Evolutionary conservation across 2,113 vertebrate genomes (phyloP).

Genomic region (Blennius ocellaris): DNA sequence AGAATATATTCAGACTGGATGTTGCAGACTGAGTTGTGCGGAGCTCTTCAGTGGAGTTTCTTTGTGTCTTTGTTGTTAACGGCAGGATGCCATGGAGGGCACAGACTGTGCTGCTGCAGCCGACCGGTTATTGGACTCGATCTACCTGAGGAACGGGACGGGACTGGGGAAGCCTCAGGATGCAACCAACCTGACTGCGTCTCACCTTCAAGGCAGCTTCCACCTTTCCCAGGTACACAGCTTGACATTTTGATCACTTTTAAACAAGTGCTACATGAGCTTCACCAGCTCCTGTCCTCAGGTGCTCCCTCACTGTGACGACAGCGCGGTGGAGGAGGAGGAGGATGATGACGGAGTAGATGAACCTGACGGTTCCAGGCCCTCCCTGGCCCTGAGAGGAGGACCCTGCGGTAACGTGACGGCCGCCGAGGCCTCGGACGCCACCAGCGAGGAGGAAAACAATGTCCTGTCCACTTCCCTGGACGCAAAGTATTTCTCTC

Average conservation of each 20-base stretch:
- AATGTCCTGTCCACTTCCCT: constrained; percentile 71
- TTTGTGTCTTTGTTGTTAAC: constrained; percentile 12
- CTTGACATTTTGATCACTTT: too few species aligned
- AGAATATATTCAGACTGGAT: too few species aligned
- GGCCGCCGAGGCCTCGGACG: constrained; percentile 45
- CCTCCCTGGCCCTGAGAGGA: constrained; percentile 56
- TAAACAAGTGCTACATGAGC: too few species aligned
- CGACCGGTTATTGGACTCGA: constrained; percentile 66
- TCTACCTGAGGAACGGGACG: constrained; percentile 71
- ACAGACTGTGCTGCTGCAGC: constrained; percentile 30
- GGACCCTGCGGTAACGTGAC: constrained; percentile 64
- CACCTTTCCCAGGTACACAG: constrained; percentile 67
- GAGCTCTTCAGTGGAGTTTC: too few species aligned
- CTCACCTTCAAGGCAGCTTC: constrained; percentile 70
- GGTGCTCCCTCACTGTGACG: constrained; percentile 49
- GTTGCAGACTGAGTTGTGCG: too few species aligned
- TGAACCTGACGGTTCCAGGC: constrained; percentile 47
- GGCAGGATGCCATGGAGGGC: constrained; percentile 74
- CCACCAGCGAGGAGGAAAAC: constrained; percentile 55
- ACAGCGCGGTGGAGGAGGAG: constrained; percentile 12
- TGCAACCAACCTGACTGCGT: constrained; percentile 9
- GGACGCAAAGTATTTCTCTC: constrained; percentile 84
- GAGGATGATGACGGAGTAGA: constrained; percentile 57
- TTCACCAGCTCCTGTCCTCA: background rate
- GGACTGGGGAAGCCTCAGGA: constrained; percentile 60